A percentile compares a stretch with the other conserved stretches of the same genome.
Conservation (phyloP, 1,140 invertebrate genomes). For the Prorops nasuta region DNA sequence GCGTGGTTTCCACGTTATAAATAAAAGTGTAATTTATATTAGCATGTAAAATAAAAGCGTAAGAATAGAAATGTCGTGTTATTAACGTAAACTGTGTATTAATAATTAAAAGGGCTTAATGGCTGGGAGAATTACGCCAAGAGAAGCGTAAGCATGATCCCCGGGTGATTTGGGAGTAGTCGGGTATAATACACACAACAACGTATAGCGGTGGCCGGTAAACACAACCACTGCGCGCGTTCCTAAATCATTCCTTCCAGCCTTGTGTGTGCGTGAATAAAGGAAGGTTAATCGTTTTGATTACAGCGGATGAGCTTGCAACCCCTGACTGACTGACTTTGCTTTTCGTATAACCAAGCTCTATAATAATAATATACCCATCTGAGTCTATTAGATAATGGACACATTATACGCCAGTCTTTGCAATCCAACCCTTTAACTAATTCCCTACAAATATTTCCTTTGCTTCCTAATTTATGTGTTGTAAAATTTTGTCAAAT, state of each 20-base stretch:
- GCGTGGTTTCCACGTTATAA: too few relatives aligned
- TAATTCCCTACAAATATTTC: too few relatives aligned
- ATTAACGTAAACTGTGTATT: slow-evolving; percentile 43
- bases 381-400: slow-evolving; percentile 17
- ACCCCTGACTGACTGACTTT: slow-evolving; percentile 8
- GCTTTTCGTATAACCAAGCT: too few relatives aligned
- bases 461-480: too few relatives aligned
- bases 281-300: slow-evolving; percentile 31
- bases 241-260: slow-evolving; percentile 29
- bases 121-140: slow-evolving; percentile 41
- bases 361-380: too few relatives aligned
- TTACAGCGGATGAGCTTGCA: slow-evolving; percentile 31
- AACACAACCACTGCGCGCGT: slow-evolving; percentile 15
- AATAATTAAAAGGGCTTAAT: slow-evolving; percentile 46
- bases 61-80: too few relatives aligned
- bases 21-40: too few relatives aligned
- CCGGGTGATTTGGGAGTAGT: slow-evolving; percentile 38
- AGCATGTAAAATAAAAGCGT: too few relatives aligned
- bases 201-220: slow-evolving; percentile 14
- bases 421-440: too few relatives aligned
- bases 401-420: too few relatives aligned
- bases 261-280: slow-evolving; percentile 23
- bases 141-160: slow-evolving; percentile 36
- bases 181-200: slow-evolving; percentile 11
- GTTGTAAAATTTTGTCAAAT: too few relatives aligned